Evolutionary conservation across 2,113 vertebrate species (phyloP).

Genomic region (Uria aalge): DNA sequence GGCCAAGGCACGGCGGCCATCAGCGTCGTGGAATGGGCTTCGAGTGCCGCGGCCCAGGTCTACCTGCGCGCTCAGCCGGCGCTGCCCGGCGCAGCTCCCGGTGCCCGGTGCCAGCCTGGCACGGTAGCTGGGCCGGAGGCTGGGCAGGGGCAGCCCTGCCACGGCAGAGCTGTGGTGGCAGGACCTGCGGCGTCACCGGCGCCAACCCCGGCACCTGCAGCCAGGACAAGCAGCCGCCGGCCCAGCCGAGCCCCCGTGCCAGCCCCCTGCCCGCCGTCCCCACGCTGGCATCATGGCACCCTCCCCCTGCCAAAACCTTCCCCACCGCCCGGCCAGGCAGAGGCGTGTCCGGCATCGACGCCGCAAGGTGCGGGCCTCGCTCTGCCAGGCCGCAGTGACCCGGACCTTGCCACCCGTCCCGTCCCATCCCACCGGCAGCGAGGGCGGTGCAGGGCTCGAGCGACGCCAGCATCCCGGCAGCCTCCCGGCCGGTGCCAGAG

Average conservation of each 20-base stretch:
- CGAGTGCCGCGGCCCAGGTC: rapidly evolving
- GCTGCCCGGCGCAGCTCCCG: not conserved
- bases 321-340: not conserved
- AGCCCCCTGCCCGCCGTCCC: not conserved
- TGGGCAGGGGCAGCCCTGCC: not conserved
- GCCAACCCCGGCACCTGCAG: not conserved
- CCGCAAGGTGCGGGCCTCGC: not conserved
- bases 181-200: rapidly evolving
- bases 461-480: not conserved
- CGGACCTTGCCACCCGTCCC: not conserved
- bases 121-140: not conserved
- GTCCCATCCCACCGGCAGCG: not conserved
- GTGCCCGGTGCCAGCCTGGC: not conserved
- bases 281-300: not conserved
- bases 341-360: not conserved
- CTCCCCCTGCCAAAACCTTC: not conserved
- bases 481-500: not conserved
- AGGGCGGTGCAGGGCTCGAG: not conserved
- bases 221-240: not conserved
- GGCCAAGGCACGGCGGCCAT: not conserved
- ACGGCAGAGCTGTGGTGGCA: rapidly evolving
- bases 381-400: not conserved
- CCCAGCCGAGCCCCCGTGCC: not conserved
- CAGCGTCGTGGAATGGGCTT: not conserved
- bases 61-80: not conserved